Conservation (phyloP, 1,140 invertebrate genomes). For the Mercenaria mercenaria region DNA sequence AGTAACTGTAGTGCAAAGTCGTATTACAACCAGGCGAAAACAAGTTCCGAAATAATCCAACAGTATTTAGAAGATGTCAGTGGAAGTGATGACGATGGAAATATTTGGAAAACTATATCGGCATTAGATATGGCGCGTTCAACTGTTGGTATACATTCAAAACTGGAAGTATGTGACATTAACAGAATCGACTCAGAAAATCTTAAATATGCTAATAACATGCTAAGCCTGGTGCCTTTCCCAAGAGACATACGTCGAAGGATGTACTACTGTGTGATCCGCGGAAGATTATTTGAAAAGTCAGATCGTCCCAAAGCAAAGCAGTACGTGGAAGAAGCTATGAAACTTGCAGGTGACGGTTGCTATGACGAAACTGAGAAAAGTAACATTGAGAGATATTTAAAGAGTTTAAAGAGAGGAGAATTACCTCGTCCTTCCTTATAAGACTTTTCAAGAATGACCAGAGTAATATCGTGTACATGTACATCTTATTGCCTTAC, state of each 20-base stretch:
- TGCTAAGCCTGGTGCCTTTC: not conserved
- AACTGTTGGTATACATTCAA: not conserved
- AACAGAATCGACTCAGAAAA: not conserved
- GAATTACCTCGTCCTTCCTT: not conserved
- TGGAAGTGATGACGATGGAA: not conserved
- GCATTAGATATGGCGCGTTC: not conserved
- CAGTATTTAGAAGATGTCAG: not conserved
- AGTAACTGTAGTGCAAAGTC: not conserved
- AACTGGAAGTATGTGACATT: not conserved
- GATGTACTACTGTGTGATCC: not conserved
- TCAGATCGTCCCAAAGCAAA: not conserved
- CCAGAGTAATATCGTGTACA: no score
- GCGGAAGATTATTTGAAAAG: not conserved
- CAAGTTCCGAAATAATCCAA: not conserved
- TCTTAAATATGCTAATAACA: not conserved
- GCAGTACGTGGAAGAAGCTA: not conserved
- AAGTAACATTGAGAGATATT: not conserved
- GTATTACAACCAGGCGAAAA: not conserved
- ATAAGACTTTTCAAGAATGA: no score
- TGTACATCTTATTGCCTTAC: no score
- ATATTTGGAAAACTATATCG: not conserved
- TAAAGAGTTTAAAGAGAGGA: not conserved
- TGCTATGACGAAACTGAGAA: not conserved
- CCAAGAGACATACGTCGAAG: not conserved
- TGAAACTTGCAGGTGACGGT: not conserved